Percentiles rank a stretch among this genome's conserved stretches.
Evolutionary conservation across 2,797 vertebrate genomes (phyloP).

Genomic region (Cygnus olor): DNA sequence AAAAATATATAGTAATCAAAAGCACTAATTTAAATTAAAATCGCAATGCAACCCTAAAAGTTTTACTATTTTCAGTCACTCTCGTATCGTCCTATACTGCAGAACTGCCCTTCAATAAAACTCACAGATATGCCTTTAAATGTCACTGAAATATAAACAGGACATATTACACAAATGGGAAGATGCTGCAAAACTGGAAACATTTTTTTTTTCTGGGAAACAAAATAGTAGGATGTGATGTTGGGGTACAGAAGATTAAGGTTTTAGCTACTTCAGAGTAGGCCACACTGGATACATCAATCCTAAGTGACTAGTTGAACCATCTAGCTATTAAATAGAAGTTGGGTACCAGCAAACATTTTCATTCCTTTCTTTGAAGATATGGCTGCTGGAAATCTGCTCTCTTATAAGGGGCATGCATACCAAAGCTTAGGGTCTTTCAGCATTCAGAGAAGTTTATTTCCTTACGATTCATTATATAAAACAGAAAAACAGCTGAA

Average conservation of each 20-base stretch:
- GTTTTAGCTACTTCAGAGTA: background rate
- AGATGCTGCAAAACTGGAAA: background rate
- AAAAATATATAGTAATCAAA: background rate
- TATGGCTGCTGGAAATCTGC: background rate
- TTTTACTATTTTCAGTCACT: background rate
- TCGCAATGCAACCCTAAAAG: rapidly evolving
- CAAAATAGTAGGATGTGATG: background rate
- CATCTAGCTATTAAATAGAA: background rate
- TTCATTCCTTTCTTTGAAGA: background rate
- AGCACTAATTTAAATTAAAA: background rate
- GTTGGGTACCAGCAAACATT: background rate
- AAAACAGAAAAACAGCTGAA: background rate
- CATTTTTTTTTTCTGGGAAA: background rate
- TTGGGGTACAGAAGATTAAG: background rate
- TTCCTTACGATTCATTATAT: background rate
- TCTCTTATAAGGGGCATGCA: background rate
- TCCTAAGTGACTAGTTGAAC: background rate
- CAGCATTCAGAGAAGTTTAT: background rate
- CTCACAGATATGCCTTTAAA: background rate
- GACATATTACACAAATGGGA: background rate
- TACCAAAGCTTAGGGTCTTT: background rate
- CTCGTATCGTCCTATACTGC: background rate
- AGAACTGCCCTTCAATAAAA: background rate
- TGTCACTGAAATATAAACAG: background rate
- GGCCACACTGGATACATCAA: background rate